These are phyloP conservation scores for Eristalis arbustorum DNA, from an alignment of 2,888 invertebrate genomes.

Conservation along the genomic window DNA sequence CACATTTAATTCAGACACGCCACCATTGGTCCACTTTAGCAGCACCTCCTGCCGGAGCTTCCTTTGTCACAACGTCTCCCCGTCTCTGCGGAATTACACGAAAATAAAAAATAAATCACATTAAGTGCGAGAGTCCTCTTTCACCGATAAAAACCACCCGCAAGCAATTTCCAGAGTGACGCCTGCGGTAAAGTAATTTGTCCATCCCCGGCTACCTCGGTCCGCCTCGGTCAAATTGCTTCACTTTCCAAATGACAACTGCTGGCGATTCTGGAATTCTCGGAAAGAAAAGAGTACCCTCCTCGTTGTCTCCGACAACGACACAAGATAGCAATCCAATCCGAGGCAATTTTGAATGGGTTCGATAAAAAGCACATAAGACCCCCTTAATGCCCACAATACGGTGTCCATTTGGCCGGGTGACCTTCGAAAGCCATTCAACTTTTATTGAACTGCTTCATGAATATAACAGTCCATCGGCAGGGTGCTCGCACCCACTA, in stretches of 20 bases:
- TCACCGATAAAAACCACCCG: neutral
- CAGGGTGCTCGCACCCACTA: neutral
- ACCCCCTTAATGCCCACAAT: neutral
- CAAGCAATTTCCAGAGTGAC: neutral
- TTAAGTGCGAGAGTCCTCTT: neutral
- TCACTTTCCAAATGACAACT: neutral
- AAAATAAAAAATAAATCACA: neutral
- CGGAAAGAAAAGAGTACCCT: neutral
- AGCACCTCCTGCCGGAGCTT: too few relatives aligned
- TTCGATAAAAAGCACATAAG: neutral
- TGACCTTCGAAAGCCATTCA: neutral
- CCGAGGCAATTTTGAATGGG: neutral
- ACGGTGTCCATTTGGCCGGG: neutral
- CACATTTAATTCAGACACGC: too few relatives aligned
- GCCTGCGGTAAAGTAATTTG: neutral
- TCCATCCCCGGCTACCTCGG: neutral
- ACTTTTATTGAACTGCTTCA: neutral
- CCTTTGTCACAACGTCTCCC: neutral
- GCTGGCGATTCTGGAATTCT: neutral
- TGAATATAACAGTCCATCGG: neutral
- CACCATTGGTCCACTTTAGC: too few relatives aligned
- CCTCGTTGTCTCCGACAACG: neutral
- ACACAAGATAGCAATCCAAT: neutral
- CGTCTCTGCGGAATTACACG: neutral
- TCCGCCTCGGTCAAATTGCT: neutral